These are phyloP conservation scores for Arctia plantaginis DNA, from an alignment of 2,888 invertebrate genomes.

Conservation along the genomic window DNA sequence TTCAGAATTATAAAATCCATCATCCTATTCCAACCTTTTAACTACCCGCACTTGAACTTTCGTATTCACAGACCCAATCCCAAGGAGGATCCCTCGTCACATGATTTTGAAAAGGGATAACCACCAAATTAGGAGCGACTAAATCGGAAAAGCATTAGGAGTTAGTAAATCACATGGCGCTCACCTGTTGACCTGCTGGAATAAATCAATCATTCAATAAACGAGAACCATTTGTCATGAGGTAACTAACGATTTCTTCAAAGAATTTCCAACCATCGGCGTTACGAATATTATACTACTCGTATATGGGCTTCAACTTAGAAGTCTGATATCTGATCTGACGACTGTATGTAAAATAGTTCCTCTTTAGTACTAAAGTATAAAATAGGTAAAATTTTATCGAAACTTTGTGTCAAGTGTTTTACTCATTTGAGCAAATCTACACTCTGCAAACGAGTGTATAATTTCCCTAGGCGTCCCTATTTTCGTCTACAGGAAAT, in stretches of 20 bases:
- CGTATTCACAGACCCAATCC: slow-evolving; percentile 65
- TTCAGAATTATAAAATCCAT: slow-evolving; percentile 67
- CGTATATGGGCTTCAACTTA: neutral
- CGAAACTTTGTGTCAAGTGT: no score
- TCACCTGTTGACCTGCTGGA: slow-evolving; percentile 76
- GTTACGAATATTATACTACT: neutral
- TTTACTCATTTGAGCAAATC: no score
- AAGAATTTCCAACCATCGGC: neutral
- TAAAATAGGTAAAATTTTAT: no score
- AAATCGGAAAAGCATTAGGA: slow-evolving; percentile 78
- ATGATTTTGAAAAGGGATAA: slow-evolving; percentile 80
- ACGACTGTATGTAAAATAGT: no score
- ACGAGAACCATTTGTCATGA: slow-evolving; percentile 77
- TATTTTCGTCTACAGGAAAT: neutral
- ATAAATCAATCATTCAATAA: slow-evolving; percentile 85
- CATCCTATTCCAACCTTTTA: slow-evolving; percentile 66
- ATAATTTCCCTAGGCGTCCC: neutral
- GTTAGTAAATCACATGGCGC: slow-evolving; percentile 80
- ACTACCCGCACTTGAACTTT: slow-evolving; percentile 59
- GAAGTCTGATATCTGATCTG: no score
- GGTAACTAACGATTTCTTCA: slow-evolving; percentile 42
- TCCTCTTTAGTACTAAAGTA: neutral
- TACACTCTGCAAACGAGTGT: neutral
- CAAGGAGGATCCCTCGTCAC: slow-evolving; percentile 71
- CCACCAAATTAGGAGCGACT: slow-evolving; percentile 73